Evolutionary conservation across 2,797 vertebrate species (phyloP).

Genomic region (Typhlichthys subterraneus): DNA sequence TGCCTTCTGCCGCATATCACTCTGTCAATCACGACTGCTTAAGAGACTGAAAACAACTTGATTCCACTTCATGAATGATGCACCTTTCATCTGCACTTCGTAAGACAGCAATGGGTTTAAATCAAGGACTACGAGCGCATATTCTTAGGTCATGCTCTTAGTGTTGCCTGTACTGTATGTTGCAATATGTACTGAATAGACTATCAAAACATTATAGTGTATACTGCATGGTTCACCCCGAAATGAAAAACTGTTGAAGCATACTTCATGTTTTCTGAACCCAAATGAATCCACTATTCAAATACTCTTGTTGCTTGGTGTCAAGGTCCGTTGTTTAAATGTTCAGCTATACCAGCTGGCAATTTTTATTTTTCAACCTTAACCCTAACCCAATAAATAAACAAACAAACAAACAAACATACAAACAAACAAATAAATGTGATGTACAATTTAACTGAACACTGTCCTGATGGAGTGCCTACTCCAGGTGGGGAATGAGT

Average conservation of each 20-base stretch:
- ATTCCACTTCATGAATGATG: constrained; percentile 58
- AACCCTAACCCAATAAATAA: no score
- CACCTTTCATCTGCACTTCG: constrained; percentile 59
- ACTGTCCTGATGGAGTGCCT: neutral
- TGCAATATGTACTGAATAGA: constrained; percentile 44
- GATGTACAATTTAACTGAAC: constrained; percentile 24
- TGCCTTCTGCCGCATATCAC: constrained; percentile 47
- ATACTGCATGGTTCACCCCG: constrained; percentile 24
- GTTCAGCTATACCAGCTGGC: no score
- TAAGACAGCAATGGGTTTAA: constrained; percentile 46
- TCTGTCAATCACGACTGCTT: constrained; percentile 62
- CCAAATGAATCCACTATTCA: no score
- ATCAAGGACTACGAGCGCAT: constrained; percentile 44
- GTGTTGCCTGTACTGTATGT: constrained; percentile 29
- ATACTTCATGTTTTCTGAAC: no score
- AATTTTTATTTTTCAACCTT: no score
- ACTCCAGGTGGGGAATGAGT: no score
- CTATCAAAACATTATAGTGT: constrained; percentile 42
- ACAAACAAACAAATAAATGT: neutral
- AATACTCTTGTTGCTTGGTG: no score
- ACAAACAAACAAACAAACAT: no score
- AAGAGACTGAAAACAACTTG: constrained; percentile 67
- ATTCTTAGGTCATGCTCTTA: constrained; percentile 16
- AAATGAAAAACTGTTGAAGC: no score
- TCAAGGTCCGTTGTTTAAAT: no score